Conservation (phyloP, 2,113 vertebrate genomes). For the Pterocles gutturalis region DNA sequence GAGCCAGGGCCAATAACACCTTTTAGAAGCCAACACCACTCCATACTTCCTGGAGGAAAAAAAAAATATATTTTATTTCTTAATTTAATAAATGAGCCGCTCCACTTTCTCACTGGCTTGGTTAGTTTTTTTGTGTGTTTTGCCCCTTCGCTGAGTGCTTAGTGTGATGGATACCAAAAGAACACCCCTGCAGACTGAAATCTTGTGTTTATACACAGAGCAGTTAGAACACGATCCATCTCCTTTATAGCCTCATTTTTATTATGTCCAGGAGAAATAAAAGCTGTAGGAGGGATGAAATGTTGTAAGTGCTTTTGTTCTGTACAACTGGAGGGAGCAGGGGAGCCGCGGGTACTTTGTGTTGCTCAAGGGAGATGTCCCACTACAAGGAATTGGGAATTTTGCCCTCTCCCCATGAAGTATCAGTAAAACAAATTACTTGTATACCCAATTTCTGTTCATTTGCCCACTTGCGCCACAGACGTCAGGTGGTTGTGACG, state of each 20-base stretch:
- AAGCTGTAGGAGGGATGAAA: neutral
- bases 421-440: neutral
- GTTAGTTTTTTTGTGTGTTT: neutral
- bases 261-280: neutral
- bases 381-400: neutral
- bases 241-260: neutral
- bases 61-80: neutral
- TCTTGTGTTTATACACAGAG: neutral
- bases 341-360: accelerated
- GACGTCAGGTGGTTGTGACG: too few species aligned
- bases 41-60: neutral
- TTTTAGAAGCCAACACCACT: neutral
- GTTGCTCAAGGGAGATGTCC: neutral
- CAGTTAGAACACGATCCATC: neutral
- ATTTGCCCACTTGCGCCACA: neutral
- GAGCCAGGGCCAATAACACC: neutral
- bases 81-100: neutral
- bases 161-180: neutral
- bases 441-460: neutral
- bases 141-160: neutral
- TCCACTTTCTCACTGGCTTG: neutral
- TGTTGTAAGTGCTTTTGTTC: neutral
- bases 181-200: neutral
- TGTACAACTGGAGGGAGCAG: neutral
- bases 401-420: accelerated